These are phyloP conservation scores for Eupeodes luniger DNA, from an alignment of 2,888 invertebrate genomes.

Conservation along the genomic window DNA sequence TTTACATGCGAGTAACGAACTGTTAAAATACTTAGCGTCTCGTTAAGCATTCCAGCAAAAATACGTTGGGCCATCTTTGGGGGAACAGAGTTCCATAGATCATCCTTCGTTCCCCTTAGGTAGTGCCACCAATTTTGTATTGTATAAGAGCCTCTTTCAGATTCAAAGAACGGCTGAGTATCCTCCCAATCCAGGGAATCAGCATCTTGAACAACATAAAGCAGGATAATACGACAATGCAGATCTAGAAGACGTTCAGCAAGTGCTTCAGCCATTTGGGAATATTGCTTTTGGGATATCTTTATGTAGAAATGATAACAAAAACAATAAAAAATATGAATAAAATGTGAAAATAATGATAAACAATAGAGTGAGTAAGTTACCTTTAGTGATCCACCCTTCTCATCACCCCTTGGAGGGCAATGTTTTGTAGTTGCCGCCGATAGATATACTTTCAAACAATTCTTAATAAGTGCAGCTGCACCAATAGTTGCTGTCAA, in stretches of 20 bases:
- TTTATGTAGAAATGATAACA: slow-evolving; percentile 76
- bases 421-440: slow-evolving; percentile 82
- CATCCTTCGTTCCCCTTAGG: slow-evolving; percentile 90
- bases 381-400: slow-evolving; percentile 83
- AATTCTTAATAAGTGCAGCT: slow-evolving; percentile 91
- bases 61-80: slow-evolving; percentile 94
- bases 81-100: slow-evolving; percentile 94
- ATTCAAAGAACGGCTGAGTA: slow-evolving; percentile 88
- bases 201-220: slow-evolving; percentile 93
- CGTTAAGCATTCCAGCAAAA: slow-evolving; percentile 93
- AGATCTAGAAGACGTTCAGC: slow-evolving; percentile 92
- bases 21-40: slow-evolving; percentile 91
- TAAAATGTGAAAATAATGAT: background rate
- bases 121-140: slow-evolving; percentile 96
- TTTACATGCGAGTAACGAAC: slow-evolving; percentile 91
- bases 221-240: slow-evolving; percentile 90
- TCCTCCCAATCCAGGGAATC: slow-evolving; percentile 91
- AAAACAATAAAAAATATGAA: background rate
- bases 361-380: slow-evolving; percentile 1
- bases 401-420: slow-evolving; percentile 83
- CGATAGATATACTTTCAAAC: slow-evolving; percentile 91
- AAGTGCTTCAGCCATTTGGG: slow-evolving; percentile 93
- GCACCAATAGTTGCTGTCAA: slow-evolving; percentile 92
- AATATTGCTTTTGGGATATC: slow-evolving; percentile 89
- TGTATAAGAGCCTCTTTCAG: slow-evolving; percentile 91